A percentile compares a stretch with the other conserved stretches of the same genome.
These are phyloP conservation scores for Lycodopsis pacificus DNA, from an alignment of 2,797 vertebrate species.

Conservation along the genomic window DNA sequence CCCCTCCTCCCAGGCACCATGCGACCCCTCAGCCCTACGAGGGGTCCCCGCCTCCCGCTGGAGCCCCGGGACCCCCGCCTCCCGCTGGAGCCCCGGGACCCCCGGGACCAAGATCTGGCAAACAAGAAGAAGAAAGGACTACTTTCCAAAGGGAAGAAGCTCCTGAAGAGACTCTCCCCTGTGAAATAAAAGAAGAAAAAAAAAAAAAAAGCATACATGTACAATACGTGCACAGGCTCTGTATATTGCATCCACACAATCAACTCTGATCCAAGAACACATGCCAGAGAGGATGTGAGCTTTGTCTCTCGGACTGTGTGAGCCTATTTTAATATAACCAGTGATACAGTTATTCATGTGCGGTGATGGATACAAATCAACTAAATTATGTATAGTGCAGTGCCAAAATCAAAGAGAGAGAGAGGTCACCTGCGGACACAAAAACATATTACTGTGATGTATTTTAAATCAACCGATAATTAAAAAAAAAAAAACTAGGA, in stretches of 20 bases:
- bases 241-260: constrained; percentile 73
- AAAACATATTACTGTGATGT: constrained; percentile 75
- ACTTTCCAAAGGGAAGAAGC: constrained; percentile 97
- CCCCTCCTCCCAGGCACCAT: constrained; percentile 92
- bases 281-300: constrained; percentile 55
- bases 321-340: constrained; percentile 64
- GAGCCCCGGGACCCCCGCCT: constrained; percentile 59
- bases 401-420: constrained; percentile 68
- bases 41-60: constrained; percentile 64
- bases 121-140: constrained; percentile 99
- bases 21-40: constrained; percentile 84
- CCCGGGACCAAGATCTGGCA: constrained; percentile 85
- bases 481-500: constrained; percentile 79
- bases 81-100: constrained; percentile 49
- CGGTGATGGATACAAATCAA: constrained; percentile 56
- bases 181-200: constrained; percentile 75
- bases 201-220: constrained; percentile 26
- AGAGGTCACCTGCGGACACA: constrained; percentile 58
- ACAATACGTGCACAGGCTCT: constrained; percentile 58
- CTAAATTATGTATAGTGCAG: constrained; percentile 71
- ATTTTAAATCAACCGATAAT: constrained; percentile 63
- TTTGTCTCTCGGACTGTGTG: constrained; percentile 52
- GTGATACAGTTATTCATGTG: constrained; percentile 56
- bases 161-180: constrained; percentile 95
- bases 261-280: constrained; percentile 60